phyloP scores from a whole-genome alignment of 2,113 vertebrate genomes.

The Fukomys damarensis region DNA sequence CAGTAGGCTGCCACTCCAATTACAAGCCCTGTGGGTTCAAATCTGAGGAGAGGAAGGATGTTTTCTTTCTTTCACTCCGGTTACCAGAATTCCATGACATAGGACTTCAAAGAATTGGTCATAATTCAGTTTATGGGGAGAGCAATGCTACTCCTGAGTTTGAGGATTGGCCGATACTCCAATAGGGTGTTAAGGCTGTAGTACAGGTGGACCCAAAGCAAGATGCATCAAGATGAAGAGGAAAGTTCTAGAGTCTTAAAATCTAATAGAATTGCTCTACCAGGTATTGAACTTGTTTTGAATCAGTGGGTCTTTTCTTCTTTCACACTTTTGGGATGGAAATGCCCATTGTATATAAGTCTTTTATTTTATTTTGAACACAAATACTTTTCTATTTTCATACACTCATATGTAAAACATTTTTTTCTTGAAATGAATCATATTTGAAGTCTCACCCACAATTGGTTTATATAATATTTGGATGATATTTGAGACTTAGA shows the following conservation, averaged over 20 bases:
- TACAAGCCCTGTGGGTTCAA: neutral
- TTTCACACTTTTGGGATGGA: neutral
- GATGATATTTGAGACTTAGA: neutral
- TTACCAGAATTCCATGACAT: neutral
- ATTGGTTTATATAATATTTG: neutral
- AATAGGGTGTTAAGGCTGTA: neutral
- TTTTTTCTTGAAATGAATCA: neutral
- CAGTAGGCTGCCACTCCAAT: neutral
- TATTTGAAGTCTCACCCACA: neutral
- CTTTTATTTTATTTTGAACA: neutral
- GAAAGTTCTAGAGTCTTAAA: neutral
- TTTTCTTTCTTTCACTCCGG: neutral
- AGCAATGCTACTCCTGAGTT: neutral
- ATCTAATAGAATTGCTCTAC: neutral
- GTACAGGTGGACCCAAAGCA: neutral
- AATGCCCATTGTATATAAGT: neutral
- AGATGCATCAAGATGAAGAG: neutral
- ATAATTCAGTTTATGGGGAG: neutral
- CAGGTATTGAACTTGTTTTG: neutral
- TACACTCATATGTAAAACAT: neutral
- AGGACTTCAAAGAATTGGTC: neutral
- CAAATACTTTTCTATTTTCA: neutral
- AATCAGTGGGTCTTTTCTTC: neutral
- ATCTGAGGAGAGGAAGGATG: neutral
- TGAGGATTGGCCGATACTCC: too few relatives aligned